Percentiles rank a stretch among this genome's conserved stretches.
Evolutionary conservation across 1,140 invertebrate species (phyloP).

Genomic region (Bombus ignitus): DNA sequence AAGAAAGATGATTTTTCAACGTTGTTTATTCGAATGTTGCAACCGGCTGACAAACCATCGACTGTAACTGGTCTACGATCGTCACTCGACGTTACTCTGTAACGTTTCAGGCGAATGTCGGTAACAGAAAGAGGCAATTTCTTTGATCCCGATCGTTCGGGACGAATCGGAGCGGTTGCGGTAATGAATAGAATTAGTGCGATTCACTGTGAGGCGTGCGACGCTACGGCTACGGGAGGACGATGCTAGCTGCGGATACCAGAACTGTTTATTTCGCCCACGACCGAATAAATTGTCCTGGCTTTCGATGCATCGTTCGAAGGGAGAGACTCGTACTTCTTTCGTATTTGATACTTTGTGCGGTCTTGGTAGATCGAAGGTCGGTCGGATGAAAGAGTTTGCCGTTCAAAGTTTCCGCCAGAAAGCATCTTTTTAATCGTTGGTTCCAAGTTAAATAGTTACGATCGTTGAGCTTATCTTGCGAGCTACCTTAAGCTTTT

Average conservation of each 20-base stretch:
- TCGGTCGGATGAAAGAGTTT: background rate
- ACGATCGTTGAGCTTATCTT: background rate
- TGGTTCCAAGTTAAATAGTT: background rate
- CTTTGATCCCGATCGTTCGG: background rate
- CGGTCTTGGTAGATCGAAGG: background rate
- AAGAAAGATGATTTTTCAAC: background rate
- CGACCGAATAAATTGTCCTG: slow-evolving; percentile 19
- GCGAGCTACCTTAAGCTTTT: background rate
- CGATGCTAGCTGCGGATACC: background rate
- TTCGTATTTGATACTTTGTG: background rate
- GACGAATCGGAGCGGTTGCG: slow-evolving; percentile 27
- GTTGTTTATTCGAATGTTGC: background rate
- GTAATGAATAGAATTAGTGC: slow-evolving; percentile 32
- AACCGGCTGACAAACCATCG: background rate
- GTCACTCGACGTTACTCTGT: too few relatives aligned
- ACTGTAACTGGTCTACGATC: background rate
- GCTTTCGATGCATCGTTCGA: background rate
- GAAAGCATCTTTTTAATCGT: background rate
- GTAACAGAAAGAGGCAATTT: background rate
- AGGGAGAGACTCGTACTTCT: background rate
- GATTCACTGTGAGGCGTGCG: slow-evolving; percentile 3
- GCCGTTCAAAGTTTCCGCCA: background rate
- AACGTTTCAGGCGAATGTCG: background rate
- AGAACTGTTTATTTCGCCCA: slow-evolving; percentile 4
- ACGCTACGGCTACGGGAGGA: background rate